Evolutionary conservation across 2,888 invertebrate genomes (phyloP).

Genomic region (Dinocampus coccinellae): DNA sequence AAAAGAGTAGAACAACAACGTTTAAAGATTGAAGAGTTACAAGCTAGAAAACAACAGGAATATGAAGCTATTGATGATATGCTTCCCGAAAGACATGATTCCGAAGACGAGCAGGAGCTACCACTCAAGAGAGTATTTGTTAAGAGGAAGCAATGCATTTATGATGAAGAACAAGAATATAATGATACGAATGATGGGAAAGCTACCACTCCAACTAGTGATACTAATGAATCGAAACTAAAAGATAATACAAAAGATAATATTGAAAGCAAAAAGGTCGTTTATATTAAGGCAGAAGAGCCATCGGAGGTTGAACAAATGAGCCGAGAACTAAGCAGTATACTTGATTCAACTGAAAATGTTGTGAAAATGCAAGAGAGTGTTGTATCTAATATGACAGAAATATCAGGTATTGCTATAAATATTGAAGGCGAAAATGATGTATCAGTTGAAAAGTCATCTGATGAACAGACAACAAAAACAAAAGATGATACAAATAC

Average conservation of each 20-base stretch:
- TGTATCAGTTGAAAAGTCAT: constrained; percentile 9
- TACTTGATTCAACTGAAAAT: constrained; percentile 62
- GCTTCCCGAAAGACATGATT: constrained; percentile 65
- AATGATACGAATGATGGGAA: constrained; percentile 51
- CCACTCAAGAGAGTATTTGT: constrained; percentile 74
- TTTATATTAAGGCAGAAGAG: constrained; percentile 57
- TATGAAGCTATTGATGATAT: constrained; percentile 64
- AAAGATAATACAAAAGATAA: constrained; percentile 45
- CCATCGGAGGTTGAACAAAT: constrained; percentile 60
- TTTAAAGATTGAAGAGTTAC: constrained; percentile 64
- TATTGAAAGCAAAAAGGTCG: constrained; percentile 63
- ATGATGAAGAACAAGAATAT: constrained; percentile 66
- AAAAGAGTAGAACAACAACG: constrained; percentile 65
- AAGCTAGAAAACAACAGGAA: constrained; percentile 63
- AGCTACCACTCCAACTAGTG: constrained; percentile 21
- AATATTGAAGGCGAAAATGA: constrained; percentile 8
- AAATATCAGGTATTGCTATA: constrained; percentile 54
- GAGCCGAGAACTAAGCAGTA: constrained; percentile 63
- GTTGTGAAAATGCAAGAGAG: constrained; percentile 66
- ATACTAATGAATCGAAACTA: background rate
- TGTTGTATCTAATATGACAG: constrained; percentile 58
- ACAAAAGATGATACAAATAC: background rate
- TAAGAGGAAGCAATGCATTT: constrained; percentile 72
- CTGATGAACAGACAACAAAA: background rate
- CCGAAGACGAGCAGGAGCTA: constrained; percentile 68